Percentiles rank a stretch among this genome's conserved stretches.
Evolutionary conservation across 2,797 vertebrate species (phyloP).

Genomic region (Gorsachius magnificus): DNA sequence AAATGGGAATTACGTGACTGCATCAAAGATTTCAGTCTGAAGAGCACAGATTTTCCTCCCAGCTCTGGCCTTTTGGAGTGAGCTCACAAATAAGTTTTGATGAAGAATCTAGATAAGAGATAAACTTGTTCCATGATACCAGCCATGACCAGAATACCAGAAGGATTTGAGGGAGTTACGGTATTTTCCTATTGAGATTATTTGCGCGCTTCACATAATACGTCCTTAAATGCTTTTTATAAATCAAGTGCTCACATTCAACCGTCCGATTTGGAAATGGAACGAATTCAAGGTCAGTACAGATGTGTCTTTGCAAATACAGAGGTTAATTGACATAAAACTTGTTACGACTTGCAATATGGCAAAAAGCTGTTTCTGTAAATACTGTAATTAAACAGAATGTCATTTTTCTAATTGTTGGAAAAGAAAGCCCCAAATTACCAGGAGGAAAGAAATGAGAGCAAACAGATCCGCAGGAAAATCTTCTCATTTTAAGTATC

Average conservation of each 20-base stretch:
- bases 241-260: not conserved
- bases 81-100: constrained; percentile 13
- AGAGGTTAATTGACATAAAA: constrained; percentile 10
- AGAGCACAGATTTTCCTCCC: not conserved
- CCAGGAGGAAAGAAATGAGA: constrained; percentile 37
- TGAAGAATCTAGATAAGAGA: constrained; percentile 18
- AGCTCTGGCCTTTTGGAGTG: constrained; percentile 16
- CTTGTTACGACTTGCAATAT: not conserved
- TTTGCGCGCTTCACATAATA: not conserved
- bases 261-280: not conserved
- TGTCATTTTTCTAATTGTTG: constrained; percentile 45
- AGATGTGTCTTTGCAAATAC: not conserved
- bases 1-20: constrained; percentile 33
- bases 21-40: constrained; percentile 29
- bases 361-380: constrained; percentile 5
- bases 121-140: not conserved
- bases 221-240: constrained; percentile 2
- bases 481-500: constrained; percentile 12
- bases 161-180: not conserved
- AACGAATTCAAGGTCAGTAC: not conserved
- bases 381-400: constrained; percentile 54
- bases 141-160: not conserved
- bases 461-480: constrained; percentile 38
- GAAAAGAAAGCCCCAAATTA: constrained; percentile 33
- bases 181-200: not conserved